Evolutionary conservation across 2,888 invertebrate genomes (phyloP).

Genomic region (Nephrotoma appendiculata): DNA sequence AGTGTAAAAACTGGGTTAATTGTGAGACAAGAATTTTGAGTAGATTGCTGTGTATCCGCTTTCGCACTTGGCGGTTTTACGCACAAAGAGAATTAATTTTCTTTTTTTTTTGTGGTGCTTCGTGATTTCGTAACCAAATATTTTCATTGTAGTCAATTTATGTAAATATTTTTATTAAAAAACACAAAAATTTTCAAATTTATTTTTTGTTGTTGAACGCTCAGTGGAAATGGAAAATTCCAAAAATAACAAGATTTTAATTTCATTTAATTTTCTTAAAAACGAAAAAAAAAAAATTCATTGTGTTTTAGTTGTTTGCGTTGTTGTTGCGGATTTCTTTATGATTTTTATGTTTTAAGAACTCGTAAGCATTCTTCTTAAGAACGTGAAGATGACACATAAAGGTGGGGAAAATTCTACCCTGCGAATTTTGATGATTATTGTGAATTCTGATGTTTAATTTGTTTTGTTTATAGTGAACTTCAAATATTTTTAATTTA

Average conservation of each 20-base stretch:
- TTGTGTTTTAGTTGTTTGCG: neutral
- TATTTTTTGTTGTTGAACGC: neutral
- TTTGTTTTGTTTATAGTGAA: too few relatives aligned
- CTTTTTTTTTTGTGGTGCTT: neutral
- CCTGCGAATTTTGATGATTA: too few relatives aligned
- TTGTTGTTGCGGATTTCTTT: neutral
- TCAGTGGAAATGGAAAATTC: neutral
- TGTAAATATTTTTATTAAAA: neutral
- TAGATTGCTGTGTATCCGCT: neutral
- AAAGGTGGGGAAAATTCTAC: too few relatives aligned
- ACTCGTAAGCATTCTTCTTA: too few relatives aligned
- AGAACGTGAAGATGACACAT: too few relatives aligned
- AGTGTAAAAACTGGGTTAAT: neutral
- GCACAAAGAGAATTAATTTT: neutral
- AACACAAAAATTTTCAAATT: neutral
- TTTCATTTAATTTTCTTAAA: neutral
- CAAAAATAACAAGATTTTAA: neutral
- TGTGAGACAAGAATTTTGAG: neutral
- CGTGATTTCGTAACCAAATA: neutral
- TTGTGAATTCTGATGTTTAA: too few relatives aligned
- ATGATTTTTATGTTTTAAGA: neutral
- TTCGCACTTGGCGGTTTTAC: neutral
- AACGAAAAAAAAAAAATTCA: neutral
- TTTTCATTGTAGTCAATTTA: neutral
- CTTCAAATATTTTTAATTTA: too few relatives aligned